Base-by-base conservation (phyloP, 1,140 invertebrate species). In the Solen grandis region DNA sequence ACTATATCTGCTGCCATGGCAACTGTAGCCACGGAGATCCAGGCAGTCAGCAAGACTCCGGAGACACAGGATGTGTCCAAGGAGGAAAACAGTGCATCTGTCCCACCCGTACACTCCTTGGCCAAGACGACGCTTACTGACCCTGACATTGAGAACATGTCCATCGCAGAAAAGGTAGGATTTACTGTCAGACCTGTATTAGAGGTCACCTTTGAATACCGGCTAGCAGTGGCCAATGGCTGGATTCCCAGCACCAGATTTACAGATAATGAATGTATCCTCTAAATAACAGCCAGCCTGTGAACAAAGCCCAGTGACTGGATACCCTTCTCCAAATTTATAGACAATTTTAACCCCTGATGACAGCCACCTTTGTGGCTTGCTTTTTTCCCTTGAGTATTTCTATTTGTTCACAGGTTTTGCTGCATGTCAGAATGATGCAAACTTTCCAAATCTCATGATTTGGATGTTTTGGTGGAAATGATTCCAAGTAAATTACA, bases 51-150 rank as follows among this genome's bases (percentile, higher is more conserved):
- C 41, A 66, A 27, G 36, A 55, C 29, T 31, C 36, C n/a, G 63
- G 63, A 35, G 29, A 27, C 4, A 70, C 54, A 52, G 75, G 52
- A 16, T 35, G 27, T 25, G 72, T 33, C 5, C 59, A 65, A 16
- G 75, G 75, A 69, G 78, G 84, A 22, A 33, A 46, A 46, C 33
- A 33, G 41, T 29, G 70, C 41, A 50, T 29, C 41, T 36, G 81
- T 85, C 29, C 75, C 84, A 38, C 84, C 84, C 41, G 84, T 84
- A 13, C 85, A 86, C 54, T 78, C 83, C 52, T 46, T 86, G 29
- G 72, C 85, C 14, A 85, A 81, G 25, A 66, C 62, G 27, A 62
- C 38, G 33, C 38, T 55, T 25, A 29, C 74, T 3, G 8, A 59
- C 1, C 54, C 41, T 5, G 85, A 86, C 57, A 68, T 76, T 0